Conservation (phyloP, 2,888 invertebrate genomes). For the Erynnis tages region DNA sequence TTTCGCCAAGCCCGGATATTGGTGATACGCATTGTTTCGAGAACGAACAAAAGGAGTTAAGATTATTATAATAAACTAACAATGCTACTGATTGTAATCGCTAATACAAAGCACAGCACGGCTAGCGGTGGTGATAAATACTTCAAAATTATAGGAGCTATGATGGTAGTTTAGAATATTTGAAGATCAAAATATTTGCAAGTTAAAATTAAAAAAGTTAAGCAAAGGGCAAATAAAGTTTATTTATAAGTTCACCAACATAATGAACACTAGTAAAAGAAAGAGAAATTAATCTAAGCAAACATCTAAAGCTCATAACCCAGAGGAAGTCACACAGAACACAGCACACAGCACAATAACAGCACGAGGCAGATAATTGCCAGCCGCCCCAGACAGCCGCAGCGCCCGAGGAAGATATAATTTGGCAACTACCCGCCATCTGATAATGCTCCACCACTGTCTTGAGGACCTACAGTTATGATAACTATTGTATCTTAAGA, state of each 20-base stretch:
- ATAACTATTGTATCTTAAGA: no score
- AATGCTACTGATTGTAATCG: neutral
- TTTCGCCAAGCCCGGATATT: conserved; percentile 23
- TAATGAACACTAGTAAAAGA: neutral
- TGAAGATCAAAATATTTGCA: no score
- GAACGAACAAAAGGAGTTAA: conserved; percentile 16
- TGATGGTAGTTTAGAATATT: no score
- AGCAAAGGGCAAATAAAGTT: no score
- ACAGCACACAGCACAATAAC: conserved; percentile 5
- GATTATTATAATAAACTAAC: conserved; percentile 19
- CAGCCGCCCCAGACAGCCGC: conserved; percentile 19
- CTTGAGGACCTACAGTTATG: conserved; percentile 12
- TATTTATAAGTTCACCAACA: no score
- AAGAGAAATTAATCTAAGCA: neutral
- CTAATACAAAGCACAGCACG: no score
- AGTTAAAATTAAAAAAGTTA: no score
- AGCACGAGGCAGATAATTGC: conserved; percentile 27
- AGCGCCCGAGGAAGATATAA: conserved; percentile 21
- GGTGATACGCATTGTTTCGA: conserved; percentile 7
- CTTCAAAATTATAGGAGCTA: no score
- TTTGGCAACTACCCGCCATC: conserved; percentile 22
- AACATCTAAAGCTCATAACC: conserved; percentile 4
- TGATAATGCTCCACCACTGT: conserved; percentile 19
- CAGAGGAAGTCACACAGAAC: neutral
- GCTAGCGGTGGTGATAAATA: no score